These are phyloP conservation scores for Arctia plantaginis DNA, from an alignment of 2,888 invertebrate species.

Conservation along the genomic window DNA sequence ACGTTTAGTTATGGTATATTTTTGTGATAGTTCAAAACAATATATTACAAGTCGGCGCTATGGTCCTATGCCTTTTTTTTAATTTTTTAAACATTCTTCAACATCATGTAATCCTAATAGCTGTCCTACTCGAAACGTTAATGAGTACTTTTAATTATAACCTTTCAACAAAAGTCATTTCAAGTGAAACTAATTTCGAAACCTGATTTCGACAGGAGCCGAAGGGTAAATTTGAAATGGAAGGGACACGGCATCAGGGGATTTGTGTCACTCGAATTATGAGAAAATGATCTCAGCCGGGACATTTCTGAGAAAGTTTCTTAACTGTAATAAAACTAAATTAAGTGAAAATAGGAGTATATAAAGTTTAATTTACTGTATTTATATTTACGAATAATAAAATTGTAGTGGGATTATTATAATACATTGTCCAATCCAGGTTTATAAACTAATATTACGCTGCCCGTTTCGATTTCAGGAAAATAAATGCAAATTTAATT, in stretches of 20 bases:
- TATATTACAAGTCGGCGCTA: not conserved
- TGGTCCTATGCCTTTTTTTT: not conserved
- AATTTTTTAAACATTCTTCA: not conserved
- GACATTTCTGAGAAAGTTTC: not conserved
- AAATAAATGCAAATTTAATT: not conserved
- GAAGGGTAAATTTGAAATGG: not conserved
- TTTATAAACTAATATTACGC: not conserved
- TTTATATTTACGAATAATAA: not conserved
- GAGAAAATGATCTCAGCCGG: not conserved
- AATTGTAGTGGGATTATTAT: not conserved
- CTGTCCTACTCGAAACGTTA: not conserved
- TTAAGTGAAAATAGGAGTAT: not conserved
- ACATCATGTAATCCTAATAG: not conserved
- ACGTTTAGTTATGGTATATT: not conserved
- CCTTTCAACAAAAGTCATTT: not conserved
- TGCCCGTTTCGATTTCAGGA: not conserved
- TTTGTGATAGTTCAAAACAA: not conserved
- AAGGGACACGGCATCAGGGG: not conserved
- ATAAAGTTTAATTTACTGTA: not conserved
- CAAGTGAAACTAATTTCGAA: not conserved
- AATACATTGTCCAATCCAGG: not conserved
- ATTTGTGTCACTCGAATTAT: slow-evolving; percentile 2
- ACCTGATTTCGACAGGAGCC: not conserved
- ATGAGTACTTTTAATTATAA: not conserved
- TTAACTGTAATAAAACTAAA: not conserved